Base-by-base conservation (phyloP, 1,140 invertebrate genomes). In the Drosophila truncata region DNA sequence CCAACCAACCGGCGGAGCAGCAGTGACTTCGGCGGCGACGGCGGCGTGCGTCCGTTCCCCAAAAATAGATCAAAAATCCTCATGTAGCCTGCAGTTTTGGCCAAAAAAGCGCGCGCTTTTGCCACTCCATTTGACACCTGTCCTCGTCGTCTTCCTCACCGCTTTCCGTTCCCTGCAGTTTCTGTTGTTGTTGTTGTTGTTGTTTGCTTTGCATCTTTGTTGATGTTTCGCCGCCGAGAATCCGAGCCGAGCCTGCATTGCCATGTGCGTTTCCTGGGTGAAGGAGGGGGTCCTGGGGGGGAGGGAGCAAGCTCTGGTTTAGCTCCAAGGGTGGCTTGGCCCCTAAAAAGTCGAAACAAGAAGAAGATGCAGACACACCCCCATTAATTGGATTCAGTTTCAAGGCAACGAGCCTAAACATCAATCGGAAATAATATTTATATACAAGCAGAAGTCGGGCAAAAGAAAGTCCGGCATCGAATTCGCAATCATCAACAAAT, bases 101-200 rank as follows among this genome's bases (percentile, higher is more conserved):
- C 7, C 44, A 49, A 70, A 65, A 65, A 70, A 67, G 66, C 66
- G 66, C 66, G 66, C 63, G 66, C 66, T 70, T 70, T 70, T 44
- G 31, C 63, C 61, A n/a, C 31, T 35, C 59, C 59, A 66, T 23
- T 52, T 52, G 44, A 70, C 66, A 70, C 66, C 66, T 70, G 66
- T 67, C 66, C 37, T 31, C 35, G 35, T n/a, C 42, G n/a, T n/a
- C n/a, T n/a, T 23, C 29, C 18, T 50, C 11, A 5, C 25, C 25
- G 20, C n/a, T 50, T 10, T 13, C n/a, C 35, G 50, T 35, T 14
- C 50, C 52, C 2, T 54, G 50, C 31, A 7, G 5, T 16, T 18
- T n/a, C 35, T 66, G 65, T 64, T 69, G 41, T 69, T 69, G 18
- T 16, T 37, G n/a, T n/a, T 66, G 65, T 64, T 69, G 41, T 69